These are phyloP conservation scores for Bovichtus diacanthus DNA, from an alignment of 2,797 vertebrate species.

Conservation along the genomic window DNA sequence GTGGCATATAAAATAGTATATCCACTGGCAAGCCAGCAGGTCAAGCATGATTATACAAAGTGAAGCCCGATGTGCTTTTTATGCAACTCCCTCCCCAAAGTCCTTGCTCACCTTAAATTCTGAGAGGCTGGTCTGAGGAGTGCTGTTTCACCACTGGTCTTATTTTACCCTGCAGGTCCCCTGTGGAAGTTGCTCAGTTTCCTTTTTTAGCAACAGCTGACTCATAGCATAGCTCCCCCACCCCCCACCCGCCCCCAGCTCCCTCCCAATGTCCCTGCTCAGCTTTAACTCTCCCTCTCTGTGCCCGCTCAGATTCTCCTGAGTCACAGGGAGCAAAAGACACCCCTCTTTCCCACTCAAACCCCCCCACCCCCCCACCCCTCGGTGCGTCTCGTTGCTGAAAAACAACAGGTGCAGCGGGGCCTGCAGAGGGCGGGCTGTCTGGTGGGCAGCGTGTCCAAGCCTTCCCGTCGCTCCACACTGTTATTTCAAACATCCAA, in stretches of 20 bases:
- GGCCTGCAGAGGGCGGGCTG: conserved; percentile 54
- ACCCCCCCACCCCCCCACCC: neutral
- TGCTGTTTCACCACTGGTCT: conserved; percentile 73
- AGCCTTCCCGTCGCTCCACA: conserved; percentile 49
- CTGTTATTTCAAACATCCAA: conserved; percentile 67
- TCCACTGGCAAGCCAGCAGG: neutral
- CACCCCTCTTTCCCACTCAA: conserved; percentile 12
- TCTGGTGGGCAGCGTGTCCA: conserved; percentile 57
- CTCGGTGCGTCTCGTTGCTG: conserved; percentile 46
- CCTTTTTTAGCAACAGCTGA: conserved; percentile 84
- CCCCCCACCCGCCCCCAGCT: neutral
- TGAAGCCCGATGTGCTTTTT: conserved; percentile 43
- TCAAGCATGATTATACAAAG: conserved; percentile 28
- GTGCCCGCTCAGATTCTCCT: conserved; percentile 78
- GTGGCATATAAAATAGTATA: conserved; percentile 17
- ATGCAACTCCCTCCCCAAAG: conserved; percentile 28
- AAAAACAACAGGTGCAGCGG: conserved; percentile 82
- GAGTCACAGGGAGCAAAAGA: conserved; percentile 77
- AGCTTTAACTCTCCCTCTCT: conserved; percentile 47
- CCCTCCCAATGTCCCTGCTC: conserved; percentile 53
- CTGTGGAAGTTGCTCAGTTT: conserved; percentile 69
- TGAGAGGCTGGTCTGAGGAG: conserved; percentile 42
- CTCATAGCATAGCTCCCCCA: conserved; percentile 64
- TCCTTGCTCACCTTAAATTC: conserved; percentile 55
- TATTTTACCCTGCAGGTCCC: conserved; percentile 71